Percentiles rank a stretch among this genome's conserved stretches.
These are phyloP conservation scores for Philypnodon macrostomus DNA, from an alignment of 2,797 vertebrate species.

Conservation along the genomic window DNA sequence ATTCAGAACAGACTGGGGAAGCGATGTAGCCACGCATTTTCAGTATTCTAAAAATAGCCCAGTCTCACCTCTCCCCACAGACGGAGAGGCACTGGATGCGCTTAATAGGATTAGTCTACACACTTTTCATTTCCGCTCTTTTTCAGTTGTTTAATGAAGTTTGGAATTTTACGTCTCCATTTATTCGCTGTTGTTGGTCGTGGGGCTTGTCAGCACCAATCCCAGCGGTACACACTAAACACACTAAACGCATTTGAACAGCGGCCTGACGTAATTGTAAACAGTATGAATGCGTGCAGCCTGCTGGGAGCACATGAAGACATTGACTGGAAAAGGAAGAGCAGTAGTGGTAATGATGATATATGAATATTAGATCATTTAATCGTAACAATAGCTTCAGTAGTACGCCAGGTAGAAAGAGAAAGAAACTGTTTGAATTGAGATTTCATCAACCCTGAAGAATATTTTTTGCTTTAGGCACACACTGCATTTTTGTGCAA, in stretches of 20 bases:
- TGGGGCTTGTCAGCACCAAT: slow-evolving; percentile 1
- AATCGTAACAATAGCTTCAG: too few relatives aligned
- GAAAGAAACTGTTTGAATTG: too few relatives aligned
- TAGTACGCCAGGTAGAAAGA: too few relatives aligned
- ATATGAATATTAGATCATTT: too few relatives aligned
- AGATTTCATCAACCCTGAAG: too few relatives aligned
- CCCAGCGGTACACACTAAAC: not conserved
- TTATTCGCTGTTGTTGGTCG: slow-evolving; percentile 21
- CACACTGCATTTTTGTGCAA: too few relatives aligned
- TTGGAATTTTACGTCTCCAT: slow-evolving; percentile 48
- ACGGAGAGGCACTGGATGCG: slow-evolving; percentile 46
- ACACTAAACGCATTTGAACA: not conserved
- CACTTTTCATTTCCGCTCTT: slow-evolving; percentile 60
- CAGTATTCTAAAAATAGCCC: slow-evolving; percentile 61
- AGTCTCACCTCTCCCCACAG: slow-evolving; percentile 30
- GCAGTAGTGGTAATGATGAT: too few relatives aligned
- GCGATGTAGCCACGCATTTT: slow-evolving; percentile 34
- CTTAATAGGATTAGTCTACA: slow-evolving; percentile 62
- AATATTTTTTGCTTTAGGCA: too few relatives aligned
- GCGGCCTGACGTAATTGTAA: slow-evolving; percentile 25
- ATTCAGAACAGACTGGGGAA: slow-evolving; percentile 10
- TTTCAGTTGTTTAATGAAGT: slow-evolving; percentile 56
- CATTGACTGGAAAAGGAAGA: too few relatives aligned
- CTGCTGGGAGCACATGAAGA: slow-evolving; percentile 8
- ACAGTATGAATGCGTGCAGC: slow-evolving; percentile 12